Evolutionary conservation across 2,888 invertebrate species (phyloP).

Genomic region (Macaria liturata): DNA sequence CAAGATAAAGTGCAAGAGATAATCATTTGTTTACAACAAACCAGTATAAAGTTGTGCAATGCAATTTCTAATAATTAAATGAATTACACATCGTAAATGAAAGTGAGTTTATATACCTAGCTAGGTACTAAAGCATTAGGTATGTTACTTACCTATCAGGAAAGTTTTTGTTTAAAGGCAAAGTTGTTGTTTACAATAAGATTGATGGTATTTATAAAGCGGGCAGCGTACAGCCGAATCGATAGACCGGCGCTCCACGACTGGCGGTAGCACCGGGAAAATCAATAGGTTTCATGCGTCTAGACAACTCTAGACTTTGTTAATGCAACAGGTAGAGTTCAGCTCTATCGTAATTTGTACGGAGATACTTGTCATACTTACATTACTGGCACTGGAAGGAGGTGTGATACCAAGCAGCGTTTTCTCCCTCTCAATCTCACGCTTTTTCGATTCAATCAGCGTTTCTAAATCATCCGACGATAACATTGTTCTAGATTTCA

Average conservation of each 20-base stretch:
- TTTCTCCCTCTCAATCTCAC: slow-evolving; percentile 74
- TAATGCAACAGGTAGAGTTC: slow-evolving; percentile 45
- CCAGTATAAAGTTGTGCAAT: too few relatives aligned
- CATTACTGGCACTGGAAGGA: slow-evolving; percentile 34
- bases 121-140: too few relatives aligned
- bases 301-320: neutral
- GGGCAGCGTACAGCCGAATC: slow-evolving; percentile 35
- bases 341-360: neutral
- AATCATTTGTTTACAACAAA: too few relatives aligned
- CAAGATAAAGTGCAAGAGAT: too few relatives aligned
- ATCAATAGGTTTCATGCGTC: slow-evolving; percentile 44
- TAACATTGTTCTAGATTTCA: slow-evolving; percentile 57
- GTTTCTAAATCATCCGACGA: slow-evolving; percentile 67
- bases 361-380: slow-evolving; percentile 36
- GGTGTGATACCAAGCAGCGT: slow-evolving; percentile 54
- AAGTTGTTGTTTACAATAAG: slow-evolving; percentile 8
- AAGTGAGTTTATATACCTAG: too few relatives aligned
- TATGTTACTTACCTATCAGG: neutral
- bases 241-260: slow-evolving; percentile 38
- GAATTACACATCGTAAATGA: too few relatives aligned
- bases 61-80: too few relatives aligned
- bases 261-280: slow-evolving; percentile 38
- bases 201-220: neutral
- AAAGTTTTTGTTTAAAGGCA: neutral
- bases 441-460: slow-evolving; percentile 71